phyloP scores from a whole-genome alignment of 1,140 invertebrate species.

The Zaprionus inermis region DNA sequence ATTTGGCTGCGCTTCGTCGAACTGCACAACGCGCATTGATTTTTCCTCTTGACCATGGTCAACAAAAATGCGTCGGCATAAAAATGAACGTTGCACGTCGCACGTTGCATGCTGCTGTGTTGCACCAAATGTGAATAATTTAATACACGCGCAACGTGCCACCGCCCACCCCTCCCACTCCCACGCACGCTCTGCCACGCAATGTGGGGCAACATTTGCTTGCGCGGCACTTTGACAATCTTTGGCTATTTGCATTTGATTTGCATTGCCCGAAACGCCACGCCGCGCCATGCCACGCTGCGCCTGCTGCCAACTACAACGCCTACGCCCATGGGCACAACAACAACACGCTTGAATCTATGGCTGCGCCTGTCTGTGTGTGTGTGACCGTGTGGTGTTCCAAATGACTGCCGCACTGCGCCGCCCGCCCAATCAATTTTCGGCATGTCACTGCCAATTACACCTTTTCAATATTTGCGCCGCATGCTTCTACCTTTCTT shows the following conservation, averaged over 20 bases:
- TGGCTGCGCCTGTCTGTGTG: background rate
- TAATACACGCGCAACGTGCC: constrained; percentile 39
- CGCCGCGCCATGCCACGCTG: too few species aligned
- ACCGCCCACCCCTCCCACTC: background rate
- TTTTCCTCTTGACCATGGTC: constrained; percentile 47
- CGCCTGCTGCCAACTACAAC: constrained; percentile 2
- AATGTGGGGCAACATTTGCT: constrained; percentile 50
- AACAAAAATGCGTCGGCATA: constrained; percentile 41
- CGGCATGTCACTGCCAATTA: constrained; percentile 81
- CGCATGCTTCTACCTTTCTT: constrained; percentile 58
- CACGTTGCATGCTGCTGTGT: background rate
- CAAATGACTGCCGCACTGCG: constrained; percentile 69
- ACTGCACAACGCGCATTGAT: constrained; percentile 55
- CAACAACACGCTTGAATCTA: constrained; percentile 11
- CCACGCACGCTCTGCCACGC: background rate
- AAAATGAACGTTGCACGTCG: constrained; percentile 51
- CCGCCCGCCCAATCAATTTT: constrained; percentile 72
- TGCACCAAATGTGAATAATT: constrained; percentile 81
- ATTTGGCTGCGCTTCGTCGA: constrained; percentile 39
- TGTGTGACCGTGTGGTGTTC: constrained; percentile 40
- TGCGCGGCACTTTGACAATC: constrained; percentile 75
- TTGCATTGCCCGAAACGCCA: constrained; percentile 69
- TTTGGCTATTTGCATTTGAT: constrained; percentile 82
- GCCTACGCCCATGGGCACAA: constrained; percentile 21
- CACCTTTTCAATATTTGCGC: constrained; percentile 82